These are phyloP conservation scores for Xiphophorus hellerii DNA, from an alignment of 2,113 vertebrate species.

Conservation along the genomic window DNA sequence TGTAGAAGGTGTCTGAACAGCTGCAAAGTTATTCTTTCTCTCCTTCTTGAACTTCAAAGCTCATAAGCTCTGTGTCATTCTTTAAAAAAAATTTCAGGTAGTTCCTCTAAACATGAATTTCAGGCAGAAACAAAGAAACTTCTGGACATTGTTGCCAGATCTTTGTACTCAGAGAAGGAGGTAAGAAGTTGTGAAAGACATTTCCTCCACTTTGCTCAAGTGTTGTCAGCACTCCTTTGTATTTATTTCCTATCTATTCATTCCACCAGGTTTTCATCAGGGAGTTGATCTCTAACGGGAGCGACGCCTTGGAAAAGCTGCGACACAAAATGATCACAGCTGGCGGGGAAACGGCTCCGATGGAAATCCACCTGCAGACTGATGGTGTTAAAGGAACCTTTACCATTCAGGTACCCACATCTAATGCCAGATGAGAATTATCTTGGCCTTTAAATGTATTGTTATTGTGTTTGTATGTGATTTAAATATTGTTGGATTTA, in stretches of 20 bases:
- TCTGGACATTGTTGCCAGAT: constrained; percentile 94
- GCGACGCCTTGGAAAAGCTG: constrained; percentile 94
- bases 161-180: constrained; percentile 98
- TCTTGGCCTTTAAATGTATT: background rate
- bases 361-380: constrained; percentile 96
- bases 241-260: background rate
- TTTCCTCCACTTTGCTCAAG: background rate
- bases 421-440: background rate
- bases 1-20: constrained; percentile 81
- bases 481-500: no score
- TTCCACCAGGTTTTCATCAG: constrained; percentile 91
- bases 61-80: background rate
- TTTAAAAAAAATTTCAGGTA: constrained; percentile 76
- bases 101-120: constrained; percentile 90
- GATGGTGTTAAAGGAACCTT: constrained; percentile 86
- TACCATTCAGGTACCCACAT: constrained; percentile 89
- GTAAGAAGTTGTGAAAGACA: constrained; percentile 62
- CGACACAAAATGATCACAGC: constrained; percentile 85
- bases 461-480: background rate
- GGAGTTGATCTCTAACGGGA: constrained; percentile 95
- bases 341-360: constrained; percentile 81
- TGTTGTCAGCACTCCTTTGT: background rate
- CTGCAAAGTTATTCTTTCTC: background rate
- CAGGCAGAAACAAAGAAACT: constrained; percentile 98
- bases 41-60: background rate